Base-by-base conservation (phyloP, 2,113 vertebrate species). In the Neopipo cinnamomea region DNA sequence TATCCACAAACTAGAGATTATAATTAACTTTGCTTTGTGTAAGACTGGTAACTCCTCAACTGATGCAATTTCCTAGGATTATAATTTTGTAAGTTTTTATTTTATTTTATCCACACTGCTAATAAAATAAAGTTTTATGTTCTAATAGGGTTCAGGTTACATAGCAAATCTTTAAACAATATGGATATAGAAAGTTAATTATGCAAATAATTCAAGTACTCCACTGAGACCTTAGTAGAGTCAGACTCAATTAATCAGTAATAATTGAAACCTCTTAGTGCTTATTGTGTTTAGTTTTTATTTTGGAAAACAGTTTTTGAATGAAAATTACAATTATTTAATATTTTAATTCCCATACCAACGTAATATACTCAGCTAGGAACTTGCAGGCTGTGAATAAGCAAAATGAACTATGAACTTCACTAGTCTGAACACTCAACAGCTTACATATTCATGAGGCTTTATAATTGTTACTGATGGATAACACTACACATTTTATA, bases 201-300 rank as follows among this genome's bases (percentile, higher is more conserved):
- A 80, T 55, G n/a, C 46, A 95, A 92, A 85, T 83, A 91, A 88
- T 88, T 79, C 56, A 65, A 88, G 28, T 82, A 28, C 21, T 74
- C 73, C 52, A 37, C 31, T 31, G 74, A 85, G 71, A 68, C 46
- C 20, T 81, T 62, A 76, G 22, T 42, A 91, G 37, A 74, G 20
- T 62, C 80, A 91, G 22, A 90, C 49, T 89, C 71, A 76, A 84
- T 94, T 93, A 91, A 75, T 93, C 41, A 72, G 44, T 76, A 85
- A 70, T 33, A 76, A 90, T 2, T 75, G 35, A 93, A 95, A 76
- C 2, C 2, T 76, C 47, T 63, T 61, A 50, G 8, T 55, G 46
- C 42, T 89, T 61, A 58, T 19, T 74, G 50, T 62, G 22, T 47
- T 78, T 63, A 3, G 0, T 22, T 75, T 91, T 50, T 75, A 47